A percentile compares a stretch with the other conserved stretches of the same genome.
Conservation (phyloP, 2,113 vertebrate genomes). For the Muntiacus reevesi region DNA sequence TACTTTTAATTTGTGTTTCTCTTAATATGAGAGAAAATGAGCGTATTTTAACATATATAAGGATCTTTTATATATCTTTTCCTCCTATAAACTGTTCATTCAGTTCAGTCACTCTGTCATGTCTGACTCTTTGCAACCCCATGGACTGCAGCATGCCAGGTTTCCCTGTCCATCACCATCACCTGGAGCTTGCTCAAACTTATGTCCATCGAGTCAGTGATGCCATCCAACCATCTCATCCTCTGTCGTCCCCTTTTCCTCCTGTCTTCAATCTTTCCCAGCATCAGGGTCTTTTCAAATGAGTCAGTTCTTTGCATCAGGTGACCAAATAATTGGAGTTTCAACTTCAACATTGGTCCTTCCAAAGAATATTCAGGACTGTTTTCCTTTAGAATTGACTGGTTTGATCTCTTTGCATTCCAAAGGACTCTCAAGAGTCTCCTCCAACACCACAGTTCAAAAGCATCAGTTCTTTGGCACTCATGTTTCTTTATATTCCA, state of each 20-base stretch:
- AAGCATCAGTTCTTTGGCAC: not conserved
- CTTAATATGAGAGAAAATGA: not conserved
- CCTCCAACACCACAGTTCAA: not conserved
- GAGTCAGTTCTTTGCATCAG: not conserved
- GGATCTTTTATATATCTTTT: not conserved
- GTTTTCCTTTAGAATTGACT: not conserved
- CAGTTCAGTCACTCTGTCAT: not conserved
- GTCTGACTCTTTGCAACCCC: not conserved
- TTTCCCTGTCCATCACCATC: not conserved
- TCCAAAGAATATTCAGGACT: not conserved
- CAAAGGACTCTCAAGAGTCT: not conserved
- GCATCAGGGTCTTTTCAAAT: not conserved
- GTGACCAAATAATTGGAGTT: not conserved
- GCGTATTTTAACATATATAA: not conserved
- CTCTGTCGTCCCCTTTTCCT: not conserved
- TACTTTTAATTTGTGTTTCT: not conserved
- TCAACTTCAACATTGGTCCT: not conserved
- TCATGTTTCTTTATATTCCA: not conserved
- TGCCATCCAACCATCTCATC: not conserved
- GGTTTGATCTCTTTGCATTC: not conserved
- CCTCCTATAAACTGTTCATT: not conserved
- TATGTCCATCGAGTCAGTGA: not conserved
- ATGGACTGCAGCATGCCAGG: not conserved
- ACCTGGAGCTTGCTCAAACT: not conserved
- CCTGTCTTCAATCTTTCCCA: not conserved